Evolutionary conservation across 2,888 invertebrate species (phyloP).

Genomic region (Panzeria rudis): DNA sequence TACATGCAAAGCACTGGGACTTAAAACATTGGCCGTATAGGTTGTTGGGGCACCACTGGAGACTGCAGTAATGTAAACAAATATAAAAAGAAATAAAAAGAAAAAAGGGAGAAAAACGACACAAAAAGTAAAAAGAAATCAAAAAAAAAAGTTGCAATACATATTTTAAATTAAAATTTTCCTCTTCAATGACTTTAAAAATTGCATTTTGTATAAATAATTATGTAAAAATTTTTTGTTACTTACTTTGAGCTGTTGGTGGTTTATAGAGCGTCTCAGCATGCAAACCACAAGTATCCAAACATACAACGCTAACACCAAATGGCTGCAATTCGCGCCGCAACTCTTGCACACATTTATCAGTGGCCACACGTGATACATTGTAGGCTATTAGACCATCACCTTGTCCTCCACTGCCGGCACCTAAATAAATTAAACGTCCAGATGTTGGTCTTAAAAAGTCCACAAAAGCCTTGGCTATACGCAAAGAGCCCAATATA

Average conservation of each 20-base stretch:
- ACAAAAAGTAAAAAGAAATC: constrained; percentile 58
- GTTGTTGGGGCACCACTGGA: constrained; percentile 86
- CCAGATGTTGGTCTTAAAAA: constrained; percentile 87
- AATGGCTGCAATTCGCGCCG: constrained; percentile 88
- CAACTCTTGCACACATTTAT: constrained; percentile 91
- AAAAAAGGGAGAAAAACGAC: constrained; percentile 15
- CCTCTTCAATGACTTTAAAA: constrained; percentile 57
- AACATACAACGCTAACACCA: constrained; percentile 89
- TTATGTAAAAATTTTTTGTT: constrained; percentile 7
- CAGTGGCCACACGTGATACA: constrained; percentile 89
- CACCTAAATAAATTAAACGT: constrained; percentile 88
- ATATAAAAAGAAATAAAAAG: constrained; percentile 47
- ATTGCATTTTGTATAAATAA: constrained; percentile 33
- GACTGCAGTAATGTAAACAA: constrained; percentile 74
- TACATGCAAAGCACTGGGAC: constrained; percentile 86
- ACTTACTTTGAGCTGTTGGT: constrained; percentile 85
- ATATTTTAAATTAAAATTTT: constrained; percentile 40
- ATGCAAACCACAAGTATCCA: constrained; percentile 89
- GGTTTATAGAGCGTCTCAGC: constrained; percentile 88
- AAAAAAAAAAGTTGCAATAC: constrained; percentile 46
- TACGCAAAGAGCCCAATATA: constrained; percentile 89
- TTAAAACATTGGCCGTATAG: constrained; percentile 87
- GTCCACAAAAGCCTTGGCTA: constrained; percentile 90
- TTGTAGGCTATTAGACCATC: constrained; percentile 85
- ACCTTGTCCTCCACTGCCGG: constrained; percentile 80